These are phyloP conservation scores for Drosophila burlai DNA, from an alignment of 1,140 invertebrate genomes.

Conservation along the genomic window DNA sequence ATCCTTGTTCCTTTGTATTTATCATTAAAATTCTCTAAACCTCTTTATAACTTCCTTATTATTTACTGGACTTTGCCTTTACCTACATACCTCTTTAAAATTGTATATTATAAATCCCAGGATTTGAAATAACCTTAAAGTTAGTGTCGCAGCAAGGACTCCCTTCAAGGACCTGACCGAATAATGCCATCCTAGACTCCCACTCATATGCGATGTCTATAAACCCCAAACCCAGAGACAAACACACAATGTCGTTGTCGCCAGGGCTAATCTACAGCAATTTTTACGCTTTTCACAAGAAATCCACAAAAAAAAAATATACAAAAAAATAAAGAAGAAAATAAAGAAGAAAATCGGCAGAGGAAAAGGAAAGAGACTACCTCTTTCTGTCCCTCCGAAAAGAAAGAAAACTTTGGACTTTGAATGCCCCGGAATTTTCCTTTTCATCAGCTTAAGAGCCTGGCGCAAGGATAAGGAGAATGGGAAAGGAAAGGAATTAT, in stretches of 20 bases:
- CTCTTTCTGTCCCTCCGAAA: conserved; percentile 4
- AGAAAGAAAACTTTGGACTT: conserved; percentile 39
- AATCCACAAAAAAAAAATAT: conserved; percentile 21
- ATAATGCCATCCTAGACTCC: conserved; percentile 9
- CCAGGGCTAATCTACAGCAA: conserved; percentile 57
- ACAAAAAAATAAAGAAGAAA: not conserved
- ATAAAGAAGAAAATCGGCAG: conserved; percentile 12
- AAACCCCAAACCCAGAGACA: conserved; percentile 29
- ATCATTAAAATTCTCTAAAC: not conserved
- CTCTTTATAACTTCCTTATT: not conserved
- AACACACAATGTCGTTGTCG: conserved; percentile 49
- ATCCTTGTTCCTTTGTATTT: not conserved
- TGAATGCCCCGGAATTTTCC: conserved; percentile 59
- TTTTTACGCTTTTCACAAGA: conserved; percentile 65
- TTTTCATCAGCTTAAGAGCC: conserved; percentile 76
- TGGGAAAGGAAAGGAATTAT: conserved; percentile 49
- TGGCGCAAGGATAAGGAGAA: conserved; percentile 31
- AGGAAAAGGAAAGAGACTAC: not conserved
- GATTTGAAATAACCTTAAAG: not conserved
- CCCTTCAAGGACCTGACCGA: conserved; percentile 26
- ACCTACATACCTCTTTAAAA: not conserved
- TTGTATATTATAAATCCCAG: not conserved
- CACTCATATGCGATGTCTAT: conserved; percentile 47
- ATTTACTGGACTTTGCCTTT: not conserved
- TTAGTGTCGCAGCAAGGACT: not conserved